Conservation (phyloP, 2,797 vertebrate species). For the Neosilurus mollespiculum region DNA sequence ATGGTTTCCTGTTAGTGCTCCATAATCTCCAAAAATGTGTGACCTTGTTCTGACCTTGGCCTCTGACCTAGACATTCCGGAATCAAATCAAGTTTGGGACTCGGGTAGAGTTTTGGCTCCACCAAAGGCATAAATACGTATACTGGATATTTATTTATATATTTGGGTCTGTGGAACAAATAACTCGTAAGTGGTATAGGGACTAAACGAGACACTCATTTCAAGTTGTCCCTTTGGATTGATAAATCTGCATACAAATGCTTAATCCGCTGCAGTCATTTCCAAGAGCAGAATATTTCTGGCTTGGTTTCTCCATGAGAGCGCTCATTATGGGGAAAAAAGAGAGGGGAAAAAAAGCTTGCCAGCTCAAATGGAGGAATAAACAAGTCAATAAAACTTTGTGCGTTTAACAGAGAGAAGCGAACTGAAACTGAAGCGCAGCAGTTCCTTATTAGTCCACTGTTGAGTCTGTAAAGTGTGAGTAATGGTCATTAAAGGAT, state of each 20-base stretch:
- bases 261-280: neutral
- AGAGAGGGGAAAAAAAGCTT: conserved; percentile 18
- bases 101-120: too few species aligned
- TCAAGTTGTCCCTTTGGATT: neutral
- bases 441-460: conserved; percentile 34
- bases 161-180: neutral
- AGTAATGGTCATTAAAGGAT: conserved; percentile 28
- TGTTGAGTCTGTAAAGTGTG: conserved; percentile 44
- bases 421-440: conserved; percentile 11
- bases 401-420: conserved; percentile 30
- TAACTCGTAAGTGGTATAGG: neutral
- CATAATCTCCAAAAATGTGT: too few species aligned
- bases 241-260: neutral
- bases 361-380: conserved; percentile 36
- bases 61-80: too few species aligned
- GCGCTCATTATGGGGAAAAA: neutral
- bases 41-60: too few species aligned
- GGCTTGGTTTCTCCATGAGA: neutral
- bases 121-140: too few species aligned
- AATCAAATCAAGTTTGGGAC: too few species aligned
- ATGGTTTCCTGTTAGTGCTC: too few species aligned
- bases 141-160: too few species aligned
- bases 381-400: conserved; percentile 49
- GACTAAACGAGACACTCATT: neutral
- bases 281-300: neutral